Conservation (phyloP, 2,113 vertebrate species). For the Prinia subflava region DNA sequence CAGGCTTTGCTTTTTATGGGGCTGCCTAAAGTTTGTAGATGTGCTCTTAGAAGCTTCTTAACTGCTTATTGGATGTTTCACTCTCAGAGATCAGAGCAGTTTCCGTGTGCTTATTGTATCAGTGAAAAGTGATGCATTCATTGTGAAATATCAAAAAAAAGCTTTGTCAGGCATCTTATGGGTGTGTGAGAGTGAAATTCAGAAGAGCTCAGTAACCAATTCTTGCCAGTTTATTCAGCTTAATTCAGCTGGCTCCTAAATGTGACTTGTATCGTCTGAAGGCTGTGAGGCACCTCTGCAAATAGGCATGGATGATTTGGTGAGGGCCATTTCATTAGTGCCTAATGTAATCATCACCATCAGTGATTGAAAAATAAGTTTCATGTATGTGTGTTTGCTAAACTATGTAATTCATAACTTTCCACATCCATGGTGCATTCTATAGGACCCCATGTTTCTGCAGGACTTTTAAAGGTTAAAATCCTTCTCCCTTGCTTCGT, state of each 20-base stretch:
- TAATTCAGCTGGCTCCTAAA: neutral
- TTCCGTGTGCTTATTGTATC: neutral
- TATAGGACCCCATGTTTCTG: neutral
- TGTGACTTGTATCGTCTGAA: neutral
- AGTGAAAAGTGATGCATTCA: neutral
- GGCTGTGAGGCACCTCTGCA: neutral
- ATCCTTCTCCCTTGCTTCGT: neutral
- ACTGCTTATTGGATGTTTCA: neutral
- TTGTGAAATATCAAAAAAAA: constrained; percentile 7
- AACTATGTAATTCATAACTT: neutral
- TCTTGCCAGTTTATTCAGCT: neutral
- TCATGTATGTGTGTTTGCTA: neutral
- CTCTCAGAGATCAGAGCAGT: neutral
- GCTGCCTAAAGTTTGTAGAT: neutral
- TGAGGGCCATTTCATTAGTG: neutral
- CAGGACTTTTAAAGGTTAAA: neutral
- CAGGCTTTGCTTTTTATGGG: neutral
- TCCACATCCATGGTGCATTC: neutral
- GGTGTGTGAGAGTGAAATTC: neutral
- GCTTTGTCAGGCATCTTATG: neutral
- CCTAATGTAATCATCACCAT: neutral
- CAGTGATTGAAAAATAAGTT: neutral
- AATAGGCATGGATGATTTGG: neutral
- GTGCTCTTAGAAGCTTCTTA: neutral
- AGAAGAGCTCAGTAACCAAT: neutral